These are phyloP conservation scores for Drosophila pruinosa DNA, from an alignment of 1,140 invertebrate genomes.

Conservation along the genomic window DNA sequence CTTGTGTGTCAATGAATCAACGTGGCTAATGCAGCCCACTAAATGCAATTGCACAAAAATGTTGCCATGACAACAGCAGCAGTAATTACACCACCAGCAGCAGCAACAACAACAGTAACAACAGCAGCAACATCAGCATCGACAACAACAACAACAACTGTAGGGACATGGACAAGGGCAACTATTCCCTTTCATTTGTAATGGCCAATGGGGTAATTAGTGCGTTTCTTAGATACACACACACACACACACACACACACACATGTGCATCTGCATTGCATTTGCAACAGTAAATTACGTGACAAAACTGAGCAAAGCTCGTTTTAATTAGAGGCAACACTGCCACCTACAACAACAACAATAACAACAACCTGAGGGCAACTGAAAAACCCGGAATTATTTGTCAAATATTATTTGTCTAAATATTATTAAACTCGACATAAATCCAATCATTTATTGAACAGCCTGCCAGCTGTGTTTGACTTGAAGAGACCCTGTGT, in stretches of 20 bases:
- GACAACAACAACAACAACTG: background rate
- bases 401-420: conserved; percentile 2
- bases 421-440: background rate
- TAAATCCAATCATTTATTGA: conserved; percentile 1
- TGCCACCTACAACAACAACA: background rate
- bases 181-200: conserved; percentile 37
- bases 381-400: conserved; percentile 10
- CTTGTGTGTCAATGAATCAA: conserved; percentile 51
- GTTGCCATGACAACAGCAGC: conserved; percentile 38
- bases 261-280: conserved; percentile 13
- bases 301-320: conserved; percentile 48
- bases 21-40: conserved; percentile 39
- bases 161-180: background rate
- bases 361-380: background rate
- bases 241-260: background rate
- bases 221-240: conserved; percentile 41
- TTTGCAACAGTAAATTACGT: conserved; percentile 50
- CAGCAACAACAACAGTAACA: background rate
- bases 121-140: conserved; percentile 14
- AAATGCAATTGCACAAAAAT: conserved; percentile 47
- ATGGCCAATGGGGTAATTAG: conserved; percentile 46
- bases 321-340: conserved; percentile 41
- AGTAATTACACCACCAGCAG: conserved; percentile 28
- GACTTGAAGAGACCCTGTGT: too few relatives aligned
- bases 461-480: too few relatives aligned